Evolutionary conservation across 2,113 vertebrate species (phyloP).

Genomic region (Cettia cetti): DNA sequence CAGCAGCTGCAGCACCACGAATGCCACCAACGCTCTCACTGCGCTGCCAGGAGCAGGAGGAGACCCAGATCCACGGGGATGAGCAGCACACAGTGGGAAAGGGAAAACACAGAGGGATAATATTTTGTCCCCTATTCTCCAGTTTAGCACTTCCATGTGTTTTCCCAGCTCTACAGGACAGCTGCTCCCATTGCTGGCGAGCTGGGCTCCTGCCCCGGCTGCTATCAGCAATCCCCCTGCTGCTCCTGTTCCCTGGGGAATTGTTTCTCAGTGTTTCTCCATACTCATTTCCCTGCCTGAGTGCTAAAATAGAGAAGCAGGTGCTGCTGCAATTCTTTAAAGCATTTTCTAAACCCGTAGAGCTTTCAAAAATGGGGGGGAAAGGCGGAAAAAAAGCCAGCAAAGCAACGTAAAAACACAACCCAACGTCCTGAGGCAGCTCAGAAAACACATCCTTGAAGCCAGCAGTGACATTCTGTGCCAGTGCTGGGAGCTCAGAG

Average conservation of each 20-base stretch:
- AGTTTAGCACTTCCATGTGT: not conserved
- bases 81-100: not conserved
- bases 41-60: not conserved
- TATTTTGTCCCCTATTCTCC: not conserved
- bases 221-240: rapidly evolving
- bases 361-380: rapidly evolving
- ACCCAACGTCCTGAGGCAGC: rapidly evolving
- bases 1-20: rapidly evolving
- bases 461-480: not conserved
- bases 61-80: not conserved
- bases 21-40: rapidly evolving
- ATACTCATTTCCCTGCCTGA: not conserved
- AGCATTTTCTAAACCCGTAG: not conserved
- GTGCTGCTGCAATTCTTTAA: not conserved
- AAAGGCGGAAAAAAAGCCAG: not conserved
- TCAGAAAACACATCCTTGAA: rapidly evolving
- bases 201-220: not conserved
- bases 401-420: rapidly evolving
- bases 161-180: not conserved
- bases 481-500: not conserved
- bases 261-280: not conserved
- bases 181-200: not conserved
- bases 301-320: not conserved
- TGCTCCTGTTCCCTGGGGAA: not conserved
- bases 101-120: not conserved